Base-by-base conservation (phyloP, 2,888 invertebrate genomes). In the Dermolepida albohirtum region DNA sequence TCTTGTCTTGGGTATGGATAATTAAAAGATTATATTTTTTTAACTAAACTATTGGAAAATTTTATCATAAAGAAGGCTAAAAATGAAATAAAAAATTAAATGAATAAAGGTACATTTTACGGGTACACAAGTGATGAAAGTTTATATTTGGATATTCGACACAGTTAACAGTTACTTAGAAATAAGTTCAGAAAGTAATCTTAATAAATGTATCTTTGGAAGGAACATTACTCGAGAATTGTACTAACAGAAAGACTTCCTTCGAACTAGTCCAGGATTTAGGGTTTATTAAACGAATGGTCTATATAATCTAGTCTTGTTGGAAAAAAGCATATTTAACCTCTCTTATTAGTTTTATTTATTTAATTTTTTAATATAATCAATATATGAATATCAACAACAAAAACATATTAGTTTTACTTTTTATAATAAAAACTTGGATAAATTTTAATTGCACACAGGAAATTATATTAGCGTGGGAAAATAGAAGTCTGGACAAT, bases 1-100 rank as follows among this genome's bases (percentile, higher is more conserved):
- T 88, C 90, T 62, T 93, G 93, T 76, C 86, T 88, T 64, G 87
- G 57, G 8, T 57, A 57, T 17, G 8, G 41, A 27, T 7, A 7
- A 10, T 12, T 57, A 6, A 17, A 22, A 34, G 6, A 2, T n/a
- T 22, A 43, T 12, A 17, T 27, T 12, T 2, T n/a, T 1, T 27
- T 57, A 43, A 11, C 43, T 1, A 34, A 27, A 1, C 27, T 1
- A n/a, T 43, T 43, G 2, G 43, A 27, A 43, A 12, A 27, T 2
- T 57, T 57, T n/a, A 43, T 57, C n/a, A 43, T 17, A 8, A 49
- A 14, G 11, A 49, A 17, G 11, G 49, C 22, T 11, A 49, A 17
- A 16, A 8, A 22, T 8, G 22, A 22, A 49, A 57, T 57, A 22
- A 12, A n/a, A 5, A 57, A 17, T 27, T 7, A 16, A 39, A 54